phyloP scores from a whole-genome alignment of 2,888 invertebrate species.

The Brachyopa scutellaris region DNA sequence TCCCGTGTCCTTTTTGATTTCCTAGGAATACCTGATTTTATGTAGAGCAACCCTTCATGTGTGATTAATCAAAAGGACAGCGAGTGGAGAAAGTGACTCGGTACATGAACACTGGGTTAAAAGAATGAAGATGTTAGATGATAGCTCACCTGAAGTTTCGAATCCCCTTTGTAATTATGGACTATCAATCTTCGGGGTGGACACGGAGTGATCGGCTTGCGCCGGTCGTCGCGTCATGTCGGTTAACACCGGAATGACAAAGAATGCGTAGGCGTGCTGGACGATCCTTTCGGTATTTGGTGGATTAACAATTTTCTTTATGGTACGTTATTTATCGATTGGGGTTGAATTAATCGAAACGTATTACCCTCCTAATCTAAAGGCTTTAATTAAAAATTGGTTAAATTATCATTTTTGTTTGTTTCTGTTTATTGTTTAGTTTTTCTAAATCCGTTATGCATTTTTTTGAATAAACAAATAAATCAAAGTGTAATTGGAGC shows the following conservation, averaged over 20 bases:
- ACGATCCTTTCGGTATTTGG: conserved; percentile 35
- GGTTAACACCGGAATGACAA: conserved; percentile 37
- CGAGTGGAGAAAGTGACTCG: conserved; percentile 15
- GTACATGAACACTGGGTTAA: conserved; percentile 8
- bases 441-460: no score
- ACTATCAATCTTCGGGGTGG: conserved; percentile 67
- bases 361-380: neutral
- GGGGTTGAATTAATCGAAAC: conserved; percentile 17
- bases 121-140: conserved; percentile 58
- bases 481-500: no score
- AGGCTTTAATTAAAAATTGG: conserved; percentile 16
- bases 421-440: no score
- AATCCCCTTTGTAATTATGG: conserved; percentile 62
- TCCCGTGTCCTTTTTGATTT: conserved; percentile 8
- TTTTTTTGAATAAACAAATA: no score
- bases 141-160: conserved; percentile 17
- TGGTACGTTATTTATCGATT: conserved; percentile 50
- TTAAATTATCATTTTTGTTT: no score
- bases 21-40: conserved; percentile 29
- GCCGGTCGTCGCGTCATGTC: conserved; percentile 47
- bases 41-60: conserved; percentile 62
- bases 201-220: conserved; percentile 55
- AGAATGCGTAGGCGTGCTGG: conserved; percentile 58
- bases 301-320: conserved; percentile 45
- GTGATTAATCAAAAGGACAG: conserved; percentile 63